A percentile compares a stretch with the other conserved stretches of the same genome.
Conservation (phyloP, 2,797 vertebrate genomes). For the Ctenochaetus hawaiiensis region DNA sequence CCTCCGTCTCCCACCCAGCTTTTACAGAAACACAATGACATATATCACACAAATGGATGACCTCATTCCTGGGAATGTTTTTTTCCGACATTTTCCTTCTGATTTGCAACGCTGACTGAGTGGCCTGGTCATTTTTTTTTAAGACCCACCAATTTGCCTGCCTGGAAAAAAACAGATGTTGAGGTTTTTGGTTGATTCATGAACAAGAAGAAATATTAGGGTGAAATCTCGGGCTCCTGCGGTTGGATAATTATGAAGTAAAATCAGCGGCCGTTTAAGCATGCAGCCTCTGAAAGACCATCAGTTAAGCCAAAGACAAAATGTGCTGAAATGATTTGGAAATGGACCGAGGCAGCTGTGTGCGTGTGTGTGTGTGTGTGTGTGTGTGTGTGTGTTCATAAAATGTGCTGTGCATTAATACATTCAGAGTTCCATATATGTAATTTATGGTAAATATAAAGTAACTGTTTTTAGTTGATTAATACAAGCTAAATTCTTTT, state of each 20-base stretch:
- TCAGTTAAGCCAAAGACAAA: conserved; percentile 41
- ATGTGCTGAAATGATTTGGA: conserved; percentile 54
- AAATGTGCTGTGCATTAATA: not conserved
- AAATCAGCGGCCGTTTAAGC: conserved; percentile 25
- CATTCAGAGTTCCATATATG: conserved; percentile 4
- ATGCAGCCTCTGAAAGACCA: conserved; percentile 20
- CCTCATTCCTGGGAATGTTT: conserved; percentile 67
- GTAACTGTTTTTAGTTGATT: no score
- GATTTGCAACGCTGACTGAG: conserved; percentile 48
- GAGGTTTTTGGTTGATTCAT: conserved; percentile 41
- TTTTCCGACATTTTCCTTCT: conserved; percentile 55
- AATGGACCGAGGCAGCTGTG: conserved; percentile 6
- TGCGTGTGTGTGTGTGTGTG: conserved; percentile 2
- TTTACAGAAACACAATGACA: conserved; percentile 46
- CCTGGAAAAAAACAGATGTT: conserved; percentile 31
- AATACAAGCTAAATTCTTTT: no score
- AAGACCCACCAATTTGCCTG: conserved; percentile 41
- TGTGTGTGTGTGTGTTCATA: conserved; percentile 25
- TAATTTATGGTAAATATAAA: not conserved
- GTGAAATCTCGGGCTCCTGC: conserved; percentile 42
- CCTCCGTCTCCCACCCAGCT: conserved; percentile 41
- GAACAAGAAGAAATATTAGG: conserved; percentile 28
- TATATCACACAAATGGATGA: conserved; percentile 56
- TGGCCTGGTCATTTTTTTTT: conserved; percentile 35
- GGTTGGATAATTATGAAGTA: conserved; percentile 32